Evolutionary conservation across 2,797 vertebrate species (phyloP).

Genomic region (Dendrocincla fuliginosa): DNA sequence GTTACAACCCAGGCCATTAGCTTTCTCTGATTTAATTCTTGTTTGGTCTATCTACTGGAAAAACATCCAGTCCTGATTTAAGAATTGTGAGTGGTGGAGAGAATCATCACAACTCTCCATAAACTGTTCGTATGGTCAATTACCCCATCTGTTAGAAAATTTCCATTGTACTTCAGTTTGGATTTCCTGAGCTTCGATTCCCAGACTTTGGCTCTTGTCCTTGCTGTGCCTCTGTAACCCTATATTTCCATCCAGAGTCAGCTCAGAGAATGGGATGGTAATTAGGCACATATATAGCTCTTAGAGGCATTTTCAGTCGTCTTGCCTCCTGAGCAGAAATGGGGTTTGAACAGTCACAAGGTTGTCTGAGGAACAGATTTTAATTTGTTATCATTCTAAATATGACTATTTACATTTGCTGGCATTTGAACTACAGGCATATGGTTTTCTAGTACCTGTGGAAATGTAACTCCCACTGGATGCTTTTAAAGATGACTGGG

Average conservation of each 20-base stretch:
- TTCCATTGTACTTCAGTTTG: constrained; percentile 16
- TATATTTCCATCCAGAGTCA: not conserved
- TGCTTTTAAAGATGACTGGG: not conserved
- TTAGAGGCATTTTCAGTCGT: not conserved
- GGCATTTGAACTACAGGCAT: not conserved
- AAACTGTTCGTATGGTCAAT: constrained; percentile 38
- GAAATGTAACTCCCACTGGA: not conserved
- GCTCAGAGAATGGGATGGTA: not conserved
- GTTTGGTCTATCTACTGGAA: constrained; percentile 58
- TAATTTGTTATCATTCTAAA: not conserved
- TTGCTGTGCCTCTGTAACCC: not conserved
- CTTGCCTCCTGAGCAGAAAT: not conserved
- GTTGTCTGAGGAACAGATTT: not conserved
- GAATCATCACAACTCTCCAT: not conserved
- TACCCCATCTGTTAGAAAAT: constrained; percentile 47
- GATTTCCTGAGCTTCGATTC: not conserved
- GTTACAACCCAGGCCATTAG: constrained; percentile 12
- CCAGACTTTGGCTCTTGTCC: not conserved
- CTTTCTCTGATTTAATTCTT: constrained; percentile 52
- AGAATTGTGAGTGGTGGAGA: not conserved
- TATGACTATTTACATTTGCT: not conserved
- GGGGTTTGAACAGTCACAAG: not conserved
- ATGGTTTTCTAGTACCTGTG: not conserved
- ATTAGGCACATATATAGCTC: not conserved
- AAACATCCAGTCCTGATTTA: constrained; percentile 43